These are phyloP conservation scores for Uria aalge DNA, from an alignment of 2,113 vertebrate genomes.

Conservation along the genomic window DNA sequence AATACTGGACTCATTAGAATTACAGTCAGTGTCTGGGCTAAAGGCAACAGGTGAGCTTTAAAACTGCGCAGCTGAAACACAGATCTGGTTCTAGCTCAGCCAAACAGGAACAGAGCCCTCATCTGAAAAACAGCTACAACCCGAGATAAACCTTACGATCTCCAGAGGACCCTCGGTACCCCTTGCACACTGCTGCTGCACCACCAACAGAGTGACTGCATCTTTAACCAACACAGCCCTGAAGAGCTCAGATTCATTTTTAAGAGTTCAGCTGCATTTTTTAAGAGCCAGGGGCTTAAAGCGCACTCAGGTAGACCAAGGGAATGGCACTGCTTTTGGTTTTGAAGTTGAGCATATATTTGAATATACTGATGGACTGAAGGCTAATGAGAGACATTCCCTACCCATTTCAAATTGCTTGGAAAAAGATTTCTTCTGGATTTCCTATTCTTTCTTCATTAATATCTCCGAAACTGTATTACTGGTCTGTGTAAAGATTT, in stretches of 20 bases:
- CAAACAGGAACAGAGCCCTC: background rate
- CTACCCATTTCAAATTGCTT: background rate
- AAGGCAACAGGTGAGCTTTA: background rate
- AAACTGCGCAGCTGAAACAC: background rate
- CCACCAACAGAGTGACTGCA: rapidly evolving
- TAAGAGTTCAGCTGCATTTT: background rate
- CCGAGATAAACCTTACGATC: background rate
- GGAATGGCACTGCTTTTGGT: background rate
- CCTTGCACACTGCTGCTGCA: background rate
- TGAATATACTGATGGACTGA: background rate
- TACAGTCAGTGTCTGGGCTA: background rate
- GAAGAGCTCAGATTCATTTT: background rate
- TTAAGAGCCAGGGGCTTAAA: background rate
- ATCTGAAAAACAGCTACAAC: rapidly evolving
- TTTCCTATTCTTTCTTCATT: background rate
- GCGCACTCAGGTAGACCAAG: background rate
- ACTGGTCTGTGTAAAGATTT: background rate
- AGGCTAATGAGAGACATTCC: background rate
- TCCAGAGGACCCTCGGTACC: background rate
- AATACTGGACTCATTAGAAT: background rate
- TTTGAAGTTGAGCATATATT: background rate
- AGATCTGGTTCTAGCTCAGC: background rate
- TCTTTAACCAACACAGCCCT: background rate
- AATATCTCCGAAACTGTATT: background rate
- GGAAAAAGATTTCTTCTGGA: background rate